These are phyloP conservation scores for Chaenodraco wilsoni DNA, from an alignment of 2,797 vertebrate genomes.

Conservation along the genomic window DNA sequence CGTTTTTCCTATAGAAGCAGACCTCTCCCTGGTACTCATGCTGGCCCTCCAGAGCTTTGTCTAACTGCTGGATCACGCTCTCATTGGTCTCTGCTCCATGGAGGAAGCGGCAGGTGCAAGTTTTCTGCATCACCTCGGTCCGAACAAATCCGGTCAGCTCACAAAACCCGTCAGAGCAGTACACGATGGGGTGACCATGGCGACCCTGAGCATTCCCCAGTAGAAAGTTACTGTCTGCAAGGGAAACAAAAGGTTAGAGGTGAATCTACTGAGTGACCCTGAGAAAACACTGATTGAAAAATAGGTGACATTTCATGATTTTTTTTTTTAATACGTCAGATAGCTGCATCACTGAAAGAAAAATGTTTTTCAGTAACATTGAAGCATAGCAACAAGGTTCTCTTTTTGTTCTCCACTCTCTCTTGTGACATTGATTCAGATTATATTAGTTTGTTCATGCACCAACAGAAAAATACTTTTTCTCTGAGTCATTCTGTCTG, in stretches of 20 bases:
- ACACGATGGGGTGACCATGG: constrained; percentile 92
- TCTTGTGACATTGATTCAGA: neutral
- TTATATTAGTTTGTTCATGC: constrained; percentile 14
- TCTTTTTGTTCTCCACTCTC: neutral
- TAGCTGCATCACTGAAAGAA: constrained; percentile 5
- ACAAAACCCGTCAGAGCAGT: constrained; percentile 97
- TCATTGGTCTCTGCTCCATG: constrained; percentile 91
- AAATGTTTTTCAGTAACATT: neutral
- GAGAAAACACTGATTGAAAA: constrained; percentile 1
- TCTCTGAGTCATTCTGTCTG: constrained; percentile 22
- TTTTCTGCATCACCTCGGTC: constrained; percentile 97
- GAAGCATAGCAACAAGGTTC: neutral
- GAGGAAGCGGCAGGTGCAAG: constrained; percentile 92
- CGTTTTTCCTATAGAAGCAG: constrained; percentile 92
- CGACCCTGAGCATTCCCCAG: constrained; percentile 93
- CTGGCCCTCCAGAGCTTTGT: constrained; percentile 91
- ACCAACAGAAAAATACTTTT: constrained; percentile 9
- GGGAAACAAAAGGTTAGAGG: constrained; percentile 3
- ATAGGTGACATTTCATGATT: neutral
- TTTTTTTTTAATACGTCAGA: neutral
- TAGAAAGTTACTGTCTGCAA: constrained; percentile 95
- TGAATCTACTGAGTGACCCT: neutral
- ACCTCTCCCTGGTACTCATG: constrained; percentile 92
- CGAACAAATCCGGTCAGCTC: constrained; percentile 92
- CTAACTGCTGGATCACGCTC: constrained; percentile 84